Evolutionary conservation across 1,140 invertebrate species (phyloP), one percentile per base, ranked within the genome.

Genomic region (Drosophila orena): DNA sequence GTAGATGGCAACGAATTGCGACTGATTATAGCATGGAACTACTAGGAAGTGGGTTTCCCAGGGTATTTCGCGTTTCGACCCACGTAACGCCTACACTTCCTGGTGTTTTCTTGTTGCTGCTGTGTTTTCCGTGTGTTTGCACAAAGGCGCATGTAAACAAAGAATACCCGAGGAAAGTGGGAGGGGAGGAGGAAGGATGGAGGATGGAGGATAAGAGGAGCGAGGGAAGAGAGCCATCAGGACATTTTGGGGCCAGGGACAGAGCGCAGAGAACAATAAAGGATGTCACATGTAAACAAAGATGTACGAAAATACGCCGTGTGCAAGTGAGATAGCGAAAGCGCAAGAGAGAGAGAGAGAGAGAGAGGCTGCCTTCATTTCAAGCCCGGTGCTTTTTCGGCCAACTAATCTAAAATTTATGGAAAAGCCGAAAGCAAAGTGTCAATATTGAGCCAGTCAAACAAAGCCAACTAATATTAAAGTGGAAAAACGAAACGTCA

Each of bases 241-340:
- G 79, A 83, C 83, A 79, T 88, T 86, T 88, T 88, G 83, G 66
- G 83, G 83, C 83, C 83, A 88, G 79, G 83, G 83, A 88, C 83
- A 88, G 52, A 50, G 62, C 49, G 50, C 50, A 10, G 17, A 55
- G 66, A 54, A 77, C 83, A 76, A 58, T 68, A 46, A 88, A 88
- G 78, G 65, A 86, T 88, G 81, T 84, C 81, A 80, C 76, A 83
- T 79, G 73, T 70, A 86, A 78, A 75, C 81, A 85, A 64, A 84
- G 64, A 68, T 43, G 58, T 17, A 38, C 59, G 30, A 30, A 30
- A 30, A 30, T 3, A 30, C 43, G 58, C 35, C 22, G 24, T 30
- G 35, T 34, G 58, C 11, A 38, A 14, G 35, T 15, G 44, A 49
- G 34, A 8, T 22, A 15, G 4, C 10, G 17, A 24, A 15, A 20